Evolutionary conservation across 2,888 invertebrate genomes (phyloP).

Genomic region (Synanthedon formicaeformis): DNA sequence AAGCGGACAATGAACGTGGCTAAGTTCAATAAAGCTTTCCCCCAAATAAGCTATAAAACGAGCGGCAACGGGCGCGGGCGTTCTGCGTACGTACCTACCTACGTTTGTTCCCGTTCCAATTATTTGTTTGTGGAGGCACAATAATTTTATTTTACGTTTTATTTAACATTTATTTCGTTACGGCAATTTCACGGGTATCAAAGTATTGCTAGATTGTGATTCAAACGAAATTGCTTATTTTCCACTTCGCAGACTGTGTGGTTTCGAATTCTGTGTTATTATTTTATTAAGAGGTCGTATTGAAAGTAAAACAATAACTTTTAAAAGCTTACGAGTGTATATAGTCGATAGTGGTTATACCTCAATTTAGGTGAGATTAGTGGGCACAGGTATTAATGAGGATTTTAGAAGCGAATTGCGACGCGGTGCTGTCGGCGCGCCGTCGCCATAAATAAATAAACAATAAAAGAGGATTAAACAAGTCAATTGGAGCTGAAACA

Average conservation of each 20-base stretch:
- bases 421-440: background rate
- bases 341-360: too few species aligned
- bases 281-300: constrained; percentile 39
- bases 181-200: constrained; percentile 71
- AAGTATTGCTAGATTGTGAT: constrained; percentile 68
- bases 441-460: constrained; percentile 52
- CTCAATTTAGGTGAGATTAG: too few species aligned
- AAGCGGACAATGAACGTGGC: constrained; percentile 45
- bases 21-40: constrained; percentile 69
- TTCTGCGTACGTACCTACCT: constrained; percentile 32
- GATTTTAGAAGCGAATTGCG: background rate
- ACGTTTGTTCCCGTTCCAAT: constrained; percentile 59
- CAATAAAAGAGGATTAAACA: constrained; percentile 63
- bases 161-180: constrained; percentile 71
- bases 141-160: constrained; percentile 71
- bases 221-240: constrained; percentile 68
- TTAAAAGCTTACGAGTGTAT: too few species aligned
- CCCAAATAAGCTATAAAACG: constrained; percentile 70
- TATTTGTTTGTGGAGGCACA: constrained; percentile 70
- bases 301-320: too few species aligned
- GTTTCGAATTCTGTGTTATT: constrained; percentile 44
- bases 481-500: constrained; percentile 55
- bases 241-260: constrained; percentile 56
- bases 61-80: constrained; percentile 60
- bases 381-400: too few species aligned